These are phyloP conservation scores for Thumatha senex DNA, from an alignment of 2,888 invertebrate genomes.

Conservation along the genomic window DNA sequence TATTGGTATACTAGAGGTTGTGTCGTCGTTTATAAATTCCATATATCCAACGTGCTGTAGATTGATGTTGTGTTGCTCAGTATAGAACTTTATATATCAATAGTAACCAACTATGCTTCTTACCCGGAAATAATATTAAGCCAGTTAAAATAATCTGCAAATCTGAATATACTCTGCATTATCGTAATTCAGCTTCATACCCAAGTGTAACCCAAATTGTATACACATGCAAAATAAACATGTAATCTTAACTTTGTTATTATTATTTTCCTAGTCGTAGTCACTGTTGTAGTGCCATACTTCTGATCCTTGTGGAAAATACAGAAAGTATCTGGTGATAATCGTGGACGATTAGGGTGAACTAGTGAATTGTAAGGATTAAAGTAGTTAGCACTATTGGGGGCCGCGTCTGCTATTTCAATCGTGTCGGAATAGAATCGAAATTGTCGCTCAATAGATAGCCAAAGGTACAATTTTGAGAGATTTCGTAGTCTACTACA, in stretches of 20 bases:
- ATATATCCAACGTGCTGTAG: background rate
- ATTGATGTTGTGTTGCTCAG: background rate
- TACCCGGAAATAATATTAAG: background rate
- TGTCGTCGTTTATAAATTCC: background rate
- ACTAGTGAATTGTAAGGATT: too few relatives aligned
- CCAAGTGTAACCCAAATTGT: slow-evolving; percentile 18
- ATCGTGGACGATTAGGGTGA: too few relatives aligned
- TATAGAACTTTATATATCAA: too few relatives aligned
- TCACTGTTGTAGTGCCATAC: too few relatives aligned
- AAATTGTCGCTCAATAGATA: too few relatives aligned
- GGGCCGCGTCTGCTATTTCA: too few relatives aligned
- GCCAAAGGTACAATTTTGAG: too few relatives aligned
- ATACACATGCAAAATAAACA: slow-evolving; percentile 35
- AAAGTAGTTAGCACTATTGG: too few relatives aligned
- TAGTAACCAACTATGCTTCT: background rate
- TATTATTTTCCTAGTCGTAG: slow-evolving; percentile 17
- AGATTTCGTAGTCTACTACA: too few relatives aligned
- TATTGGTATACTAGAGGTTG: background rate
- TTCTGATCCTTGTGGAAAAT: too few relatives aligned
- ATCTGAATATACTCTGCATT: slow-evolving; percentile 10
- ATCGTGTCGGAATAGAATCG: too few relatives aligned
- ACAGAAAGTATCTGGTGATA: too few relatives aligned
- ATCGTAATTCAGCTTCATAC: slow-evolving; percentile 26
- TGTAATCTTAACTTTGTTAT: slow-evolving; percentile 27
- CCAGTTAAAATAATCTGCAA: slow-evolving; percentile 7